These are phyloP conservation scores for Chironomus tentans DNA, from an alignment of 2,888 invertebrate genomes.

Conservation along the genomic window DNA sequence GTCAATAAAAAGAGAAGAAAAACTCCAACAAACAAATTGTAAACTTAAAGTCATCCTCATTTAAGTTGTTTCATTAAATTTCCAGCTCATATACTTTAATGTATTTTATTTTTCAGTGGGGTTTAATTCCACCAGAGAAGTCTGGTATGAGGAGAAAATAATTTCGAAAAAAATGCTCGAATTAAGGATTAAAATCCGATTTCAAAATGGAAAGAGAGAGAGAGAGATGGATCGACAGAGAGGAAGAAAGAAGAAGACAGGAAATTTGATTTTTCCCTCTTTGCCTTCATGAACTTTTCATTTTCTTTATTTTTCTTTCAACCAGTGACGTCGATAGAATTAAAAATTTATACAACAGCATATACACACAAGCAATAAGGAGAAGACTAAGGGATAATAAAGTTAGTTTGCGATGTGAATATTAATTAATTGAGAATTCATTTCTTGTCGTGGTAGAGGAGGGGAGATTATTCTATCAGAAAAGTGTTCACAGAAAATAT, in stretches of 20 bases:
- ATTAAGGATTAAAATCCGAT: not conserved
- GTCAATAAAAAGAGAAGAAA: not conserved
- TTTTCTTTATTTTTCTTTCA: not conserved
- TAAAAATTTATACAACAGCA: not conserved
- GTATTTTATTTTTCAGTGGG: conserved; percentile 8
- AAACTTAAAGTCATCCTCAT: not conserved
- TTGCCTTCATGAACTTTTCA: not conserved
- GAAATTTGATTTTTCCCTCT: conserved; percentile 19
- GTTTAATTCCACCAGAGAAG: not conserved
- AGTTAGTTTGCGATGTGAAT: conserved; percentile 1
- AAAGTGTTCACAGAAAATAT: too few relatives aligned
- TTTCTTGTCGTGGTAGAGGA: not conserved
- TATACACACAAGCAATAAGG: not conserved
- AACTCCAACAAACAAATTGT: too few relatives aligned
- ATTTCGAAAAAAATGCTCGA: not conserved
- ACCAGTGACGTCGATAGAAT: conserved; percentile 1
- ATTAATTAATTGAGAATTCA: not conserved
- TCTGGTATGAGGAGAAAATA: not conserved
- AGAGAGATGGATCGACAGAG: not conserved
- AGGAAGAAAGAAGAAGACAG: not conserved
- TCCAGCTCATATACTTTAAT: conserved; percentile 19
- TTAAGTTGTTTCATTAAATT: not conserved
- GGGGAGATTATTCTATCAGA: too few relatives aligned
- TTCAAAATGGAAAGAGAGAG: not conserved
- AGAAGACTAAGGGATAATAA: not conserved